Conservation (phyloP, 2,113 vertebrate genomes). For the Petrocephalus zakoni region DNA sequence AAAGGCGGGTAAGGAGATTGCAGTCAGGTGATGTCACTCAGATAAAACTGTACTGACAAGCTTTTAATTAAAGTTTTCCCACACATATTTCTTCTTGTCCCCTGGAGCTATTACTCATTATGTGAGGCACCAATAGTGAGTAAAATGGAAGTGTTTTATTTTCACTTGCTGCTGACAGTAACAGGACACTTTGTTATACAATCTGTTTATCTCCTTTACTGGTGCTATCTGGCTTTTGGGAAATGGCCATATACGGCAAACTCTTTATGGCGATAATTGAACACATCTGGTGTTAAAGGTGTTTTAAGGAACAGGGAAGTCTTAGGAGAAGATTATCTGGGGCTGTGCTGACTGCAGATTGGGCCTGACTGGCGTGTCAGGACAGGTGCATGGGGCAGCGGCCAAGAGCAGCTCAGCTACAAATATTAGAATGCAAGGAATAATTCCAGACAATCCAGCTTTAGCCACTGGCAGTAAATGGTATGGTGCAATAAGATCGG, state of each 20-base stretch:
- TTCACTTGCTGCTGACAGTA: constrained; percentile 72
- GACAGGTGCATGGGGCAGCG: constrained; percentile 49
- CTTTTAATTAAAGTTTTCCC: constrained; percentile 96
- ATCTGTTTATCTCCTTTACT: constrained; percentile 65
- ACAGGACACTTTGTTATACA: constrained; percentile 73
- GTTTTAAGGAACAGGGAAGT: constrained; percentile 32
- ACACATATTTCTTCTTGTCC: constrained; percentile 70
- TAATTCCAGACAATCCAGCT: not conserved
- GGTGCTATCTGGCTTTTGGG: constrained; percentile 55
- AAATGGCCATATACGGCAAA: constrained; percentile 49
- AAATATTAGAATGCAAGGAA: constrained; percentile 29
- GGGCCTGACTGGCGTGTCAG: constrained; percentile 33
- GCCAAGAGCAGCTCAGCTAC: constrained; percentile 24
- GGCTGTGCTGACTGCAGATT: constrained; percentile 31
- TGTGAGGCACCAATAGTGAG: constrained; percentile 65
- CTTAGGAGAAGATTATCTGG: constrained; percentile 44
- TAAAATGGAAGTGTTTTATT: constrained; percentile 71
- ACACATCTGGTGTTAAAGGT: constrained; percentile 53
- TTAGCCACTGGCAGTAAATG: not conserved
- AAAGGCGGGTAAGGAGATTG: constrained; percentile 66
- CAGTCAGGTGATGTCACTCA: constrained; percentile 77
- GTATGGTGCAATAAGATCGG: not conserved
- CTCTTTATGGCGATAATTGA: constrained; percentile 61
- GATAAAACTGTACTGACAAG: constrained; percentile 81
- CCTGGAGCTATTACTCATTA: constrained; percentile 72